Percentiles rank a stretch among this genome's conserved stretches.
These are phyloP conservation scores for Lacerta agilis DNA, from an alignment of 2,797 vertebrate genomes.

Conservation along the genomic window DNA sequence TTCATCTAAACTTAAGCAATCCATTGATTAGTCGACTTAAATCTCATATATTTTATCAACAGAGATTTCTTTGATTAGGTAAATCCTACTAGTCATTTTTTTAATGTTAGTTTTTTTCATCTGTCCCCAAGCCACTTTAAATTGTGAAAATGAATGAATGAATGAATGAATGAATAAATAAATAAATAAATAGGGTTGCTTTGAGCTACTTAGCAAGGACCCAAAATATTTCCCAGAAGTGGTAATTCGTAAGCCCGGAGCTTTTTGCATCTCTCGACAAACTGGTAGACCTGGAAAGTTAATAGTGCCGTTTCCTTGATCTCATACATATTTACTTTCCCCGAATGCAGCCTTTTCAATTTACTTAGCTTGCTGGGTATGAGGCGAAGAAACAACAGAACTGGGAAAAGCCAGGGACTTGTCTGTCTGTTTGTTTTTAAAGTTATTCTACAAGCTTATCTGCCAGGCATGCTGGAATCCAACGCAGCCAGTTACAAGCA, in stretches of 20 bases:
- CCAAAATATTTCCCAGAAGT: conserved; percentile 39
- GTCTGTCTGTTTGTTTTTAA: not conserved
- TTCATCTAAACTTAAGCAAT: not conserved
- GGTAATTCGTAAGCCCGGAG: conserved; percentile 38
- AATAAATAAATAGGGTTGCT: too few species aligned
- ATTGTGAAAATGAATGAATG: not conserved
- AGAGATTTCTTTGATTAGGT: not conserved
- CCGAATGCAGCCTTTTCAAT: conserved; percentile 54
- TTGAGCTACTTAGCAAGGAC: not conserved
- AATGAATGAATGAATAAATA: too few species aligned
- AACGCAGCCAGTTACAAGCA: conserved; percentile 20
- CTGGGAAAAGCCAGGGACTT: conserved; percentile 47
- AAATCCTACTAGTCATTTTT: not conserved
- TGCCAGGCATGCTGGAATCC: conserved; percentile 45
- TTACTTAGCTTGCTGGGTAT: conserved; percentile 44
- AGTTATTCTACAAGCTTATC: conserved; percentile 57
- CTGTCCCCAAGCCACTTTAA: not conserved
- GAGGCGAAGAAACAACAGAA: conserved; percentile 53
- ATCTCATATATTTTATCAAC: not conserved
- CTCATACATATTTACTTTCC: conserved; percentile 65
- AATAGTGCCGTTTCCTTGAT: not conserved
- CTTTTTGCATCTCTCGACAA: conserved; percentile 16
- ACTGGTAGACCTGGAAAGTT: conserved; percentile 5
- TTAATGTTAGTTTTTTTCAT: not conserved
- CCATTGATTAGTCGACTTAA: not conserved